Conservation (phyloP, 2,797 vertebrate species). For the Knipowitschia caucasica region DNA sequence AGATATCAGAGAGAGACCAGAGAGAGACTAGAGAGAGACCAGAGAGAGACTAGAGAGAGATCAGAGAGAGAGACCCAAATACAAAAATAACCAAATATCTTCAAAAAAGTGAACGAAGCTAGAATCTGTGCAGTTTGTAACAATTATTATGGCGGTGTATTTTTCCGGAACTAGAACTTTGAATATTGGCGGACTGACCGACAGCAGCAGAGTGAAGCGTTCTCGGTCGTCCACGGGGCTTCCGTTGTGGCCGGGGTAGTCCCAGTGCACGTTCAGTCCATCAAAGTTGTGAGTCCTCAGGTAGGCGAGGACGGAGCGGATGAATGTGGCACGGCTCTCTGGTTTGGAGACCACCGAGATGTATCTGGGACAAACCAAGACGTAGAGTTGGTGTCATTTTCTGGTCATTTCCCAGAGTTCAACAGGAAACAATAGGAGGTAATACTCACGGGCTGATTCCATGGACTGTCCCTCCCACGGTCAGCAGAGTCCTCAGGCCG, state of each 20-base stretch:
- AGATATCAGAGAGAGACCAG: no score
- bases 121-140: no score
- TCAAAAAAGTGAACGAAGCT: no score
- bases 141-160: no score
- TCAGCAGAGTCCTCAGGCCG: constrained; percentile 77
- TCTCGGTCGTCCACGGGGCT: constrained; percentile 69
- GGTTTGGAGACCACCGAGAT: constrained; percentile 70
- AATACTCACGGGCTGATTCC: constrained; percentile 77
- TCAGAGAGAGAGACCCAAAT: no score
- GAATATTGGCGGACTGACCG: constrained; percentile 47
- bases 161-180: no score
- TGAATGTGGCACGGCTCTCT: constrained; percentile 67
- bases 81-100: no score
- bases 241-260: constrained; percentile 79
- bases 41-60: no score
- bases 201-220: constrained; percentile 71
- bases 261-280: constrained; percentile 82
- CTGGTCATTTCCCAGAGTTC: no score
- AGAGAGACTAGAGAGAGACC: no score
- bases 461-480: constrained; percentile 77
- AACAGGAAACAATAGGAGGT: not conserved
- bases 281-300: constrained; percentile 78
- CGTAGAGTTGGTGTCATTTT: not conserved
- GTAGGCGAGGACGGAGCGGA: constrained; percentile 67
- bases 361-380: constrained; percentile 63